A percentile compares a stretch with the other conserved stretches of the same genome.
These are phyloP conservation scores for Drosophila ezoana DNA, from an alignment of 2,888 invertebrate genomes.

Conservation along the genomic window DNA sequence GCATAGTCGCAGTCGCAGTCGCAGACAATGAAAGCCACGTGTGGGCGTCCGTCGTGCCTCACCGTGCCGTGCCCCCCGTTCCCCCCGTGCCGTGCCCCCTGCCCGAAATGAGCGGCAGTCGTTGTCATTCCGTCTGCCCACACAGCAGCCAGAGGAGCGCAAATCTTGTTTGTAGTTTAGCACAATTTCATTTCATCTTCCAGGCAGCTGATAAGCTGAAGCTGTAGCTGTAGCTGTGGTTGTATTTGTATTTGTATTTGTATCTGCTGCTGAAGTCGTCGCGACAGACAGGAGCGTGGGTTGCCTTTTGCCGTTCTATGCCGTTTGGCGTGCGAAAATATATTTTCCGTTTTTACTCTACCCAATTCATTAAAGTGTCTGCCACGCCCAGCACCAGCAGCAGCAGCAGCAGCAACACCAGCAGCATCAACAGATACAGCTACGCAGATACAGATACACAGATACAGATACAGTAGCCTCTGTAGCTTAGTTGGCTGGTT, in stretches of 20 bases:
- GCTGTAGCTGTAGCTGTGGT: conserved; percentile 6
- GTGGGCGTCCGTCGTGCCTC: conserved; percentile 46
- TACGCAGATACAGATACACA: conserved; percentile 17
- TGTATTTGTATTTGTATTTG: conserved; percentile 12
- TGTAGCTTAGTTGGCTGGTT: conserved; percentile 21
- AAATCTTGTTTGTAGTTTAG: conserved; percentile 78
- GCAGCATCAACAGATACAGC: conserved; percentile 7
- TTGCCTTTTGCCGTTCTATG: conserved; percentile 18
- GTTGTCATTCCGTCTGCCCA: conserved; percentile 68
- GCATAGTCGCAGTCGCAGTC: not conserved
- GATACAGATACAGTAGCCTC: conserved; percentile 35
- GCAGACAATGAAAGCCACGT: conserved; percentile 54
- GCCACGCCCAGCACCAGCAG: conserved; percentile 38
- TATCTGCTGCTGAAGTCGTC: conserved; percentile 20
- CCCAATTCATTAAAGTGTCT: conserved; percentile 54
- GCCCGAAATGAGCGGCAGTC: conserved; percentile 37
- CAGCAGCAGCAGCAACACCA: conserved; percentile 2
- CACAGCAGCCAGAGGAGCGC: conserved; percentile 49
- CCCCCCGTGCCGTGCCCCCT: not conserved
- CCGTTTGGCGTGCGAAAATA: conserved; percentile 69
- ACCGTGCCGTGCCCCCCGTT: conserved; percentile 3
- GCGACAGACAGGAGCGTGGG: conserved; percentile 43
- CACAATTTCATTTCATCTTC: conserved; percentile 77
- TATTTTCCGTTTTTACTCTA: conserved; percentile 40
- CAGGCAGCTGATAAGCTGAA: conserved; percentile 62